Conservation (phyloP, 2,797 vertebrate species). For the Falco rusticolus region DNA sequence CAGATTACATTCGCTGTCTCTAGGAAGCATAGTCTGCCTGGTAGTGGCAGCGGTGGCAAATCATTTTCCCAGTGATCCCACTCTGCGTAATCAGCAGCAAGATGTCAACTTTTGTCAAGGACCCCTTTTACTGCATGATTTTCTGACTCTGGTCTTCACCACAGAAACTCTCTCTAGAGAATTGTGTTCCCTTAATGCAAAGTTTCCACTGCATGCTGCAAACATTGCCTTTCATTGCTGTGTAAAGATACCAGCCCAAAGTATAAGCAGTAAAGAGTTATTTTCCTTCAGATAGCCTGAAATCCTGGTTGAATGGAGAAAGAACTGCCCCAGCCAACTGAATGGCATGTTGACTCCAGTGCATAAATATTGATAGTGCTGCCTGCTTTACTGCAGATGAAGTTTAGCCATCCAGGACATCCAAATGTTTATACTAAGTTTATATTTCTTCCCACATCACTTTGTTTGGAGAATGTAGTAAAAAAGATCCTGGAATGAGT, state of each 20-base stretch:
- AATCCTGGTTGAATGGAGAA: background rate
- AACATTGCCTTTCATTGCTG: background rate
- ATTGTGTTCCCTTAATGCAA: background rate
- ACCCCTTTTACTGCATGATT: background rate
- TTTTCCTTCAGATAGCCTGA: background rate
- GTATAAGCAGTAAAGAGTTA: background rate
- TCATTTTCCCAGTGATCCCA: background rate
- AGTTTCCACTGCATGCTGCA: background rate
- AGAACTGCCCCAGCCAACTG: background rate
- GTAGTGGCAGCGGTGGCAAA: background rate
- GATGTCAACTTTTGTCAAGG: background rate
- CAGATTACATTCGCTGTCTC: background rate
- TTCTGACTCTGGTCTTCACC: background rate
- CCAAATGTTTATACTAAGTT: background rate
- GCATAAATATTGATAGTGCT: background rate
- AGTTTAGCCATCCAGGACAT: background rate
- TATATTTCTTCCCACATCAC: background rate
- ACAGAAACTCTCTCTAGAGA: background rate
- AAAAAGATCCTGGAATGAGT: background rate
- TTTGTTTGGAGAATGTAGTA: background rate
- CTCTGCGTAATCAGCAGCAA: background rate
- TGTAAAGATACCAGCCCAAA: background rate
- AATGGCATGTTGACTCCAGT: rapidly evolving
- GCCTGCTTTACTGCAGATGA: background rate
- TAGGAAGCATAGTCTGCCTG: background rate